Conservation (phyloP, 2,888 invertebrate species). For the Caenorhabditis sinica region DNA sequence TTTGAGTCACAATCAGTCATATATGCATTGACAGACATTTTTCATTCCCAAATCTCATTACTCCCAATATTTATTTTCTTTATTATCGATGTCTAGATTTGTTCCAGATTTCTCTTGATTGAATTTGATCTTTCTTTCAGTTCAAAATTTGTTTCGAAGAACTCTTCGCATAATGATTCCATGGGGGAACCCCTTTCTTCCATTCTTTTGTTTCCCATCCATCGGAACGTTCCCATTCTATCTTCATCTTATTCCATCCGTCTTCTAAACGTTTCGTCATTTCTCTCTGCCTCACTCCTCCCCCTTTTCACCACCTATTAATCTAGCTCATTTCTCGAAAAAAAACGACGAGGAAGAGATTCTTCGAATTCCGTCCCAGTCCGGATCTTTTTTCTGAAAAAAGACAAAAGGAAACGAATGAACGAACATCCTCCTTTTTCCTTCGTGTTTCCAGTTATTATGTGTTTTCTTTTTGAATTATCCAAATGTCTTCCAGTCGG, state of each 20-base stretch:
- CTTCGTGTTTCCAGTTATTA: constrained; percentile 34
- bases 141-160: not conserved
- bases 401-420: not conserved
- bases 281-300: not conserved
- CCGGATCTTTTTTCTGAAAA: constrained; percentile 1
- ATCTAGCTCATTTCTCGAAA: constrained; percentile 34
- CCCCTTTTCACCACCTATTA: constrained; percentile 30
- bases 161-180: not conserved
- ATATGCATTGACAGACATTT: too few relatives aligned
- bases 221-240: constrained; percentile 34
- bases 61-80: not conserved
- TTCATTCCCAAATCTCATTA: not conserved
- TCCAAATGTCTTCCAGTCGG: constrained; percentile 26
- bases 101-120: too few relatives aligned
- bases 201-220: not conserved
- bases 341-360: not conserved
- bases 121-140: too few relatives aligned
- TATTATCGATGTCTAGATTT: too few relatives aligned
- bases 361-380: constrained; percentile 23
- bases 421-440: constrained; percentile 12
- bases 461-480: constrained; percentile 57
- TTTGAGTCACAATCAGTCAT: too few relatives aligned
- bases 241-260: constrained; percentile 21
- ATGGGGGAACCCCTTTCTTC: not conserved
- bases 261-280: constrained; percentile 9